Percentiles rank a stretch among this genome's conserved stretches.
These are phyloP conservation scores for Merops nubicus DNA, from an alignment of 2,113 vertebrate genomes.

Conservation along the genomic window DNA sequence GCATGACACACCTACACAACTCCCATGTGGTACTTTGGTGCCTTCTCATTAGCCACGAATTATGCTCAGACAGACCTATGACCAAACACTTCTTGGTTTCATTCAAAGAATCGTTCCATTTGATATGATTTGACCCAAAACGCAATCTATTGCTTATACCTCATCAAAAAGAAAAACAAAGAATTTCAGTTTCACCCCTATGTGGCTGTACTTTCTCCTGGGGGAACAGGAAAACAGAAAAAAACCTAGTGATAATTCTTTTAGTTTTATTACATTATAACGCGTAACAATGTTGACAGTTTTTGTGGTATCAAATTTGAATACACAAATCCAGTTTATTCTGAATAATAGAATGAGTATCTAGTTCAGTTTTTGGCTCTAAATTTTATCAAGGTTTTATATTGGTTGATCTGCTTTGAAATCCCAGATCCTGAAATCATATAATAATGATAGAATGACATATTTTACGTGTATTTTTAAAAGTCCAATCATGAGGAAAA, in stretches of 20 bases:
- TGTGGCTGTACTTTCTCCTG: rapidly evolving
- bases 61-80: background rate
- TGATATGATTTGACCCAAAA: background rate
- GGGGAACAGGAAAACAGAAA: background rate
- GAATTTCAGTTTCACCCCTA: background rate
- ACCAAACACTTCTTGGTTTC: background rate
- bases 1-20: background rate
- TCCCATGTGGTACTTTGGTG: background rate
- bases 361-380: background rate
- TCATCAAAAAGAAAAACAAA: background rate
- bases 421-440: background rate
- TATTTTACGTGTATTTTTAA: background rate
- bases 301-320: background rate
- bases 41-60: background rate
- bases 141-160: background rate
- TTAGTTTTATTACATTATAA: background rate
- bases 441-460: background rate
- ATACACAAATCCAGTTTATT: background rate
- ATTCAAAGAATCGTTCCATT: background rate
- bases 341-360: background rate
- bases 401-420: background rate
- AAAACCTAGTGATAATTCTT: background rate
- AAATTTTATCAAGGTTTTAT: background rate
- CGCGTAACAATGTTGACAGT: background rate
- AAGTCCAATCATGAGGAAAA: background rate